Percentiles rank a stretch among this genome's conserved stretches.
Conservation (phyloP, 2,888 invertebrate species). For the Trissolcus brochymenae region DNA sequence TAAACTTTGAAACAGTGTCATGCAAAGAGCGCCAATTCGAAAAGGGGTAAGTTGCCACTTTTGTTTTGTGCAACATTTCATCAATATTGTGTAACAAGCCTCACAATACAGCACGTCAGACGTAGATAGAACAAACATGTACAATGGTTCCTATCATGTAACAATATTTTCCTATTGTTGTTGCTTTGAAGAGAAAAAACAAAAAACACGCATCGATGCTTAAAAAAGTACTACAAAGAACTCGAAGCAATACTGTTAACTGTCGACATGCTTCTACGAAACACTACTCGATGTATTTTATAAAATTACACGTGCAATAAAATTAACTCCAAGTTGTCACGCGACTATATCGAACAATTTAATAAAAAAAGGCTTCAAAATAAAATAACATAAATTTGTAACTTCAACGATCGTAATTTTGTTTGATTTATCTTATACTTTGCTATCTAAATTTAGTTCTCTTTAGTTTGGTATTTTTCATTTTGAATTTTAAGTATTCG, state of each 20-base stretch:
- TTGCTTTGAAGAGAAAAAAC: neutral
- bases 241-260: constrained; percentile 9
- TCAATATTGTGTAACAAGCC: constrained; percentile 22
- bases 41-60: constrained; percentile 12
- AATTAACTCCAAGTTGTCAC: constrained; percentile 12
- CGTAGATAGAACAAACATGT: constrained; percentile 10
- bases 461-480: no score
- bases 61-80: constrained; percentile 30
- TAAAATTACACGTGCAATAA: constrained; percentile 1
- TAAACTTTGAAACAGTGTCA: constrained; percentile 26
- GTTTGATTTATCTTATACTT: no score
- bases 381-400: neutral
- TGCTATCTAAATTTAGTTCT: no score
- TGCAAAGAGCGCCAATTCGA: constrained; percentile 16
- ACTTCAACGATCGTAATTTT: neutral
- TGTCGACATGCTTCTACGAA: constrained; percentile 19
- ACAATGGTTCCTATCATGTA: neutral
- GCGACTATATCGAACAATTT: neutral
- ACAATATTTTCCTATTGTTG: neutral
- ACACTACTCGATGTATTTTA: constrained; percentile 9
- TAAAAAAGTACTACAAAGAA: constrained; percentile 14
- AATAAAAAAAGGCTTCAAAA: neutral
- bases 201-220: neutral
- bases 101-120: neutral
- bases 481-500: no score